Percentiles rank a stretch among this genome's conserved stretches.
These are phyloP conservation scores for Scartelaos histophorus DNA, from an alignment of 2,113 vertebrate genomes.

Conservation along the genomic window DNA sequence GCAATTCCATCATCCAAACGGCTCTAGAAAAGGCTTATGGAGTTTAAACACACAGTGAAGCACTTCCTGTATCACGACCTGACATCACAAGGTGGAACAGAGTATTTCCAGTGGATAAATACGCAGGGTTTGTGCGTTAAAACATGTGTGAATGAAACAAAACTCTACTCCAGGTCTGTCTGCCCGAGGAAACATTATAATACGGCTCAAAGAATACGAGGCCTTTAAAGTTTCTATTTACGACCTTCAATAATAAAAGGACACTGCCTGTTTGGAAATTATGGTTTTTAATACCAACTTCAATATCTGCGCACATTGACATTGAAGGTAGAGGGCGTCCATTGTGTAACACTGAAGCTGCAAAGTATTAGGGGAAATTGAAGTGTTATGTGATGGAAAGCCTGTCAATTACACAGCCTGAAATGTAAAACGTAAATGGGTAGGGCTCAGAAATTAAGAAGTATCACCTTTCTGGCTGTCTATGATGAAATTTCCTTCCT, in stretches of 20 bases:
- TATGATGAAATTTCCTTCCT: slow-evolving; percentile 86
- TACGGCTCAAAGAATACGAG: too few relatives aligned
- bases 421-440: slow-evolving; percentile 28
- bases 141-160: too few relatives aligned
- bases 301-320: slow-evolving; percentile 44
- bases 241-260: slow-evolving; percentile 41
- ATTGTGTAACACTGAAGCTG: background rate
- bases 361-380: slow-evolving; percentile 44
- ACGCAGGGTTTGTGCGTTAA: too few relatives aligned
- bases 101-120: too few relatives aligned
- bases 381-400: slow-evolving; percentile 51
- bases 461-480: slow-evolving; percentile 86
- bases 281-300: slow-evolving; percentile 47
- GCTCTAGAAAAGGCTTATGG: too few relatives aligned
- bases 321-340: slow-evolving; percentile 48
- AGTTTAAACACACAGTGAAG: too few relatives aligned
- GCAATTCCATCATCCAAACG: too few relatives aligned
- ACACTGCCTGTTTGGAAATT: slow-evolving; percentile 26
- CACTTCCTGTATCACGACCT: too few relatives aligned
- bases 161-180: too few relatives aligned
- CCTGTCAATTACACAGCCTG: slow-evolving; percentile 54
- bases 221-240: slow-evolving; percentile 41
- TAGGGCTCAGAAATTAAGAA: slow-evolving; percentile 37
- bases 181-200: too few relatives aligned
- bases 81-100: too few relatives aligned